Evolutionary conservation across 2,797 vertebrate genomes (phyloP), one percentile per base, ranked within the genome.

Genomic region (Distichodus sexfasciatus): DNA sequence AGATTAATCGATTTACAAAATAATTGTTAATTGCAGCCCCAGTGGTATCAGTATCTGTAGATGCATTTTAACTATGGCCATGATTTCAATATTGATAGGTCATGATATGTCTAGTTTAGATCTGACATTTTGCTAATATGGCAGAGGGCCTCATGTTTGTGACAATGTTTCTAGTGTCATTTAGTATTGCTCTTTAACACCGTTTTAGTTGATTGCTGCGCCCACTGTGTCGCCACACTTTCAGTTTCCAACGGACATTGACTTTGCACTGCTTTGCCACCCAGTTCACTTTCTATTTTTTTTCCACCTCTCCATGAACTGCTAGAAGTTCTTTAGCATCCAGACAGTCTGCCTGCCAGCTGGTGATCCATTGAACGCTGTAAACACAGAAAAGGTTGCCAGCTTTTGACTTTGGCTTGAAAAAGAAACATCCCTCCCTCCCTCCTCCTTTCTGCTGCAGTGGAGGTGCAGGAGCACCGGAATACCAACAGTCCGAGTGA

Each of bases 401-500:
- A 59, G 64, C 54, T 69, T 80, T 76, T 74, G 66, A 74, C 64
- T 75, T 35, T 29, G 23, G 21, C 40, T 28, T 46, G 24, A 47
- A 29, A 36, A 50, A 58, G 40, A 64, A 76, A 63, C 54, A 48
- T 6, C 10, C 21, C 46, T 24, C 24, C 21, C 41, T 14, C 35
- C 31, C 57, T 19, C 33, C 41, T 10, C 24, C 10, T 28, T 21
- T 17, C 28, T 10, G n/a, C 55, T 71, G 53, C 50, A 53, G 59
- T 38, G 26, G 40, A 54, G 57, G 69, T 15, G 38, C 66, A 67
- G 57, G 11, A 48, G 57, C 72, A 28, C 48, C 59, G 48, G 79
- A 84, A 83, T 84, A 78, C 76, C 72, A 83, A 83, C 75, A 33
- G 40, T 17, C 17, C 4, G 0, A 1, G 35, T 79, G 76, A 83